Base-by-base conservation (phyloP, 1,140 invertebrate species). In the Scylla paramamosain region DNA sequence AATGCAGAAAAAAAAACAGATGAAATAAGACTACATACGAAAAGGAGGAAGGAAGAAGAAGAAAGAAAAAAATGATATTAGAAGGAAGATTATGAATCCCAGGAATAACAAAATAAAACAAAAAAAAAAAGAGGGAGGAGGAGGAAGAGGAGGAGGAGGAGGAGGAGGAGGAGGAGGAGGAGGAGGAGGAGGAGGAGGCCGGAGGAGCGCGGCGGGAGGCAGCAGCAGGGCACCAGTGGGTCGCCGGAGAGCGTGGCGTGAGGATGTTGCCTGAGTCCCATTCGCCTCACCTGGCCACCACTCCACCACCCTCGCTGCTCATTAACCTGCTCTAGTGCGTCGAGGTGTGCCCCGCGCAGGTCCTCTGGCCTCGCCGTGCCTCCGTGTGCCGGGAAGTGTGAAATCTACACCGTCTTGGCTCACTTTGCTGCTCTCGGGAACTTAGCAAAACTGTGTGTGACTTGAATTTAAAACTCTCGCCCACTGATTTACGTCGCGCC, bases 391-490 rank as follows among this genome's bases (percentile, higher is more conserved):
- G 67, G 0, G 16, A n/a, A 77, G 20, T 77, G 67, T 77, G 16
- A 77, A 77, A 20, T 7, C 25, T n/a, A 2, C n/a, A 77, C 20
- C 67, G 67, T 59, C 52, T 59, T 12, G 52, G 52, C 52, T 59
- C 25, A n/a, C 67, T 77, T 77, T 25, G 12, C 67, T 77, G 67
- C 67, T 20, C 67, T n/a, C 67, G 25, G 67, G 67, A 77, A 77
- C 67, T 77, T 77, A 77, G 67, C 25, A n/a, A 77, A 77, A 77
- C 67, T 77, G 67, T 77, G 67, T 77, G 67, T n/a, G 67, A 77
- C 67, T 77, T n/a, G 67, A 77, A 2, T 77, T 77, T n/a, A 77
- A n/a, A 25, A n/a, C 67, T n/a, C 67, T n/a, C 67, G 8, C 20
- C n/a, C 25, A 7, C 67, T 77, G 67, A n/a, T 77, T 77, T 77